Base-by-base conservation (phyloP, 1,140 invertebrate genomes). In the Chlorops oryzae region DNA sequence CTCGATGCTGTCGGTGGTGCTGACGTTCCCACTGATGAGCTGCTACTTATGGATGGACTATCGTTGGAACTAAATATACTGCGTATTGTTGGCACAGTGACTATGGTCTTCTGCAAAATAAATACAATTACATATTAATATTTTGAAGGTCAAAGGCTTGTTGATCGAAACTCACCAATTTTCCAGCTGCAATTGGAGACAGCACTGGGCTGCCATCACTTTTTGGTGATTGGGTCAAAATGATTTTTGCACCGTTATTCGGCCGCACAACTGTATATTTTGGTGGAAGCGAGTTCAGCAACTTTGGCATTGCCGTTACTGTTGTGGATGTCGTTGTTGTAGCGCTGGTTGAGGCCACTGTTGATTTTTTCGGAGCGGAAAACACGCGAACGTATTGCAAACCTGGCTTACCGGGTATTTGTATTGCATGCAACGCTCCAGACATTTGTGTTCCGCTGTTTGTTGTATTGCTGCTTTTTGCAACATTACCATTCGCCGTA, bases 311-410 rank as follows among this genome's bases (percentile, higher is more conserved):
- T 5, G 43, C 25, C 6, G 43, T 41, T 3, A 38, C 12, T 2
- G 44, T 0, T 20, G 23, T 46, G 15, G 22, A 6, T 17, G 39
- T 24, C 5, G 48, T 20, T 35, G 39, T 32, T 42, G 53, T n/a
- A 13, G 32, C 2, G 0, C 18, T 2, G 6, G 42, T 24, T 4
- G 23, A 21, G 18, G 40, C 34, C 17, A 41, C 18, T 46, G 12
- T n/a, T 46, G 24, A 46, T 46, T 15, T 5, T 46, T 21, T 28
- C 38, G 4, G 49, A 7, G n/a, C 10, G 22, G 57, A 44, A 23
- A 71, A 32, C 0, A 72, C 62, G 7, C 69, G 61, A 5, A 72
- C 59, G 58, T 67, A 71, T 50, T 72, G 63, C 6, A 72, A 43
- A 20, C 64, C 62, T n/a, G 43, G 48, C 37, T 68, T 70, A 22